These are phyloP conservation scores for Phyllotis vaccarum DNA, from an alignment of 2,797 vertebrate species.

Conservation along the genomic window DNA sequence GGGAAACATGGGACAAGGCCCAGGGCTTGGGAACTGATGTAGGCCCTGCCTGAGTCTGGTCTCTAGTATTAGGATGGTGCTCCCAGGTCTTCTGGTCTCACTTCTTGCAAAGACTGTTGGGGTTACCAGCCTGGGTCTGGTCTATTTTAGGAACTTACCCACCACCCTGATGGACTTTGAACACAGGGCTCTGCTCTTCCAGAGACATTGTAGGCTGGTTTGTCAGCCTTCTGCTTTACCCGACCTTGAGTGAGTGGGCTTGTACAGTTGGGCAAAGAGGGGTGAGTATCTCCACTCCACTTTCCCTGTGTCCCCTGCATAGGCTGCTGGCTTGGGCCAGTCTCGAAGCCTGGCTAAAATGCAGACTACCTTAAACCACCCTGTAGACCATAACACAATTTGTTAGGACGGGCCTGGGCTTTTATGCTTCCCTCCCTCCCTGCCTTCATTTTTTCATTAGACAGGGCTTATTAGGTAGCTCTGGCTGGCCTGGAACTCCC, in stretches of 20 bases:
- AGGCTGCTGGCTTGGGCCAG: background rate
- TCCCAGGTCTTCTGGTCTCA: background rate
- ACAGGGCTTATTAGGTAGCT: background rate
- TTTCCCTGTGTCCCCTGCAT: no score
- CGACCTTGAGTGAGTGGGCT: background rate
- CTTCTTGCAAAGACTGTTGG: background rate
- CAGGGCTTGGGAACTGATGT: background rate
- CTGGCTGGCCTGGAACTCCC: background rate
- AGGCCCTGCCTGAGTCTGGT: background rate
- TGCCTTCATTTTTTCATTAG: background rate
- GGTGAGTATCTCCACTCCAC: background rate
- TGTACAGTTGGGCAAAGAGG: background rate
- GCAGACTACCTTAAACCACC: background rate
- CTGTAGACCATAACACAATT: no score
- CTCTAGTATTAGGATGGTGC: background rate
- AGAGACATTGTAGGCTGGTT: background rate
- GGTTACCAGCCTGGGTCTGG: background rate
- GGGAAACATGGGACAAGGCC: no score
- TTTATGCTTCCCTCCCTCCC: background rate
- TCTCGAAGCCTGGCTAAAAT: background rate
- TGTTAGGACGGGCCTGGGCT: background rate
- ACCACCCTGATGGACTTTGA: background rate
- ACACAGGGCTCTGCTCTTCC: no score
- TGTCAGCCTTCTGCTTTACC: background rate
- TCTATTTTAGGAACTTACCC: background rate